These are phyloP conservation scores for Anastrepha obliqua DNA, from an alignment of 1,140 invertebrate genomes.

Conservation along the genomic window DNA sequence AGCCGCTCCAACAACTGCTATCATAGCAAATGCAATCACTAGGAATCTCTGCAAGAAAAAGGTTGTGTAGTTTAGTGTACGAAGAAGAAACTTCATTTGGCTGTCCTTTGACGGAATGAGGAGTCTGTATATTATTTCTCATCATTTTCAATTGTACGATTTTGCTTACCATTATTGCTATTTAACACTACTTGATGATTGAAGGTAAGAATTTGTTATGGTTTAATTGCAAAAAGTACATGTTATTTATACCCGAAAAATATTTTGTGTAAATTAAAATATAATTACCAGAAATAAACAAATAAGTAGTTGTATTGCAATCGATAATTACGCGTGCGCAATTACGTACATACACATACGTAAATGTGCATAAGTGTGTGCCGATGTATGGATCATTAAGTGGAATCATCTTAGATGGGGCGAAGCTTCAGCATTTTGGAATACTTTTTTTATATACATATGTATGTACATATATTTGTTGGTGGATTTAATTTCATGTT, in stretches of 20 bases:
- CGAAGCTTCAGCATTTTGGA: background rate
- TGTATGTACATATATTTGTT: background rate
- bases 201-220: conserved; percentile 48
- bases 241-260: conserved; percentile 46
- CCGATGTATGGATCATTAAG: background rate
- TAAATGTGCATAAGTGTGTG: background rate
- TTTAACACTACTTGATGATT: background rate
- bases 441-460: background rate
- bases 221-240: conserved; percentile 46
- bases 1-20: conserved; percentile 70
- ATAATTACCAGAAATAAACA: conserved; percentile 31
- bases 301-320: conserved; percentile 1
- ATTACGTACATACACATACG: background rate
- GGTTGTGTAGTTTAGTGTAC: background rate
- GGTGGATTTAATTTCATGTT: background rate
- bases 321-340: background rate
- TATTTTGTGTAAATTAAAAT: conserved; percentile 45
- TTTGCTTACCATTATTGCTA: conserved; percentile 46
- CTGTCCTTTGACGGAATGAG: conserved; percentile 11
- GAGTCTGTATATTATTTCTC: background rate
- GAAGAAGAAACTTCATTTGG: background rate
- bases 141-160: background rate
- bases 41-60: conserved; percentile 69
- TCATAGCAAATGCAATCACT: conserved; percentile 71
- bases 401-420: background rate